These are phyloP conservation scores for Taenioides sp. DNA, from an alignment of 2,797 vertebrate genomes.

Conservation along the genomic window DNA sequence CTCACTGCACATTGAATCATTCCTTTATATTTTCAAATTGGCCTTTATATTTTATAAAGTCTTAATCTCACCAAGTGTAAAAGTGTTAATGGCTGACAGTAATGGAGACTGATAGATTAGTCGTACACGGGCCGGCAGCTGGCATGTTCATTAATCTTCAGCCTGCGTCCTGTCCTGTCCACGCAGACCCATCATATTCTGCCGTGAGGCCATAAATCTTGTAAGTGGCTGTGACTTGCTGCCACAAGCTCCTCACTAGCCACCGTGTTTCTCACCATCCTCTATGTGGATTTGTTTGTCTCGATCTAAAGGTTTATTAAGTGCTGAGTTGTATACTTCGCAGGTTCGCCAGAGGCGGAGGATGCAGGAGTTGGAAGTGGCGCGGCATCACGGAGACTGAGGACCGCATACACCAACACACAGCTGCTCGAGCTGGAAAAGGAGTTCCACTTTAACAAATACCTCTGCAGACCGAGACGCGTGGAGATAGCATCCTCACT, in stretches of 20 bases:
- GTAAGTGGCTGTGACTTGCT: conserved; percentile 49
- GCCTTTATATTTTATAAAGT: conserved; percentile 60
- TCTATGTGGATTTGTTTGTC: neutral
- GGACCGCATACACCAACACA: conserved; percentile 98
- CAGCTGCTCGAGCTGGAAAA: conserved; percentile 99
- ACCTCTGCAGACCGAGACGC: conserved; percentile 93
- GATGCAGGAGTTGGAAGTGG: conserved; percentile 61
- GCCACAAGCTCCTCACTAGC: conserved; percentile 76
- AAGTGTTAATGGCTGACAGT: conserved; percentile 97
- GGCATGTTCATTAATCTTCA: conserved; percentile 94
- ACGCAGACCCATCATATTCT: conserved; percentile 76
- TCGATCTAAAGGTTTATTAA: conserved; percentile 46
- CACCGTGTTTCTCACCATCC: conserved; percentile 21
- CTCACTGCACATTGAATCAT: conserved; percentile 55
- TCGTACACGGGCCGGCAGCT: conserved; percentile 91
- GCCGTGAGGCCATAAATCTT: conserved; percentile 74
- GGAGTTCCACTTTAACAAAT: conserved; percentile 99
- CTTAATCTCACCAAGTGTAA: conserved; percentile 86
- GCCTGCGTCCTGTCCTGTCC: conserved; percentile 66
- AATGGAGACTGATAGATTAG: conserved; percentile 99
- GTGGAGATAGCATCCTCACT: conserved; percentile 96
- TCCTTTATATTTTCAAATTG: conserved; percentile 77
- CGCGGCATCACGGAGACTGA: conserved; percentile 90
- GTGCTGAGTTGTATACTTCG: conserved; percentile 15
- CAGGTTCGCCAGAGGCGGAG: conserved; percentile 66